A percentile compares a stretch with the other conserved stretches of the same genome.
These are phyloP conservation scores for Paelopatides confundens DNA, from an alignment of 53 echinoderm and acorn worm genomes.

Conservation along the genomic window DNA sequence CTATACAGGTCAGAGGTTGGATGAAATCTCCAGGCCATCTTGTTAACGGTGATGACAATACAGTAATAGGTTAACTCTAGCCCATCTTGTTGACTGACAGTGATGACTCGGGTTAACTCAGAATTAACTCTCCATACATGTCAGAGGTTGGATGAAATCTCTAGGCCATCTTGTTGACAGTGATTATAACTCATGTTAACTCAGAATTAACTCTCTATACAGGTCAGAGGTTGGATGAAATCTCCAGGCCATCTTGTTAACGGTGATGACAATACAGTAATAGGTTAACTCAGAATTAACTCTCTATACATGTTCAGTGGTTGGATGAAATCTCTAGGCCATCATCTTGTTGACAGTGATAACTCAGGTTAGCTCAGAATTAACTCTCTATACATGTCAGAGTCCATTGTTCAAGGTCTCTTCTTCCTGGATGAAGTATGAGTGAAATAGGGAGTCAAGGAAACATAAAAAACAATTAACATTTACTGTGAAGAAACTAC, in stretches of 20 bases:
- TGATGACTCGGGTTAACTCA: no score
- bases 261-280: not conserved
- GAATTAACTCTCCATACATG: no score
- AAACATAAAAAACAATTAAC: not conserved
- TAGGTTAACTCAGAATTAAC: not conserved
- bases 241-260: not conserved
- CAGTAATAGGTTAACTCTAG: not conserved
- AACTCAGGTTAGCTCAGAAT: not conserved
- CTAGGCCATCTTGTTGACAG: no score
- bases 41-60: not conserved
- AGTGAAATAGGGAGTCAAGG: slow-evolving; percentile 30
- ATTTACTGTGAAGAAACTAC: not conserved
- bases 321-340: no score
- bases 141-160: no score
- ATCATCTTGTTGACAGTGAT: no score
- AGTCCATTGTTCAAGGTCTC: not conserved
- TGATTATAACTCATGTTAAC: not conserved
- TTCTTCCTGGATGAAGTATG: slow-evolving; percentile 48
- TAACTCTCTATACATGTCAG: not conserved
- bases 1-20: no score
- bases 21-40: not conserved
- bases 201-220: not conserved
- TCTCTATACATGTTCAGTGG: no score
- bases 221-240: no score
- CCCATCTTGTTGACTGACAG: no score